phyloP scores from a whole-genome alignment of 1,140 invertebrate species.

The Nautilus pompilius region DNA sequence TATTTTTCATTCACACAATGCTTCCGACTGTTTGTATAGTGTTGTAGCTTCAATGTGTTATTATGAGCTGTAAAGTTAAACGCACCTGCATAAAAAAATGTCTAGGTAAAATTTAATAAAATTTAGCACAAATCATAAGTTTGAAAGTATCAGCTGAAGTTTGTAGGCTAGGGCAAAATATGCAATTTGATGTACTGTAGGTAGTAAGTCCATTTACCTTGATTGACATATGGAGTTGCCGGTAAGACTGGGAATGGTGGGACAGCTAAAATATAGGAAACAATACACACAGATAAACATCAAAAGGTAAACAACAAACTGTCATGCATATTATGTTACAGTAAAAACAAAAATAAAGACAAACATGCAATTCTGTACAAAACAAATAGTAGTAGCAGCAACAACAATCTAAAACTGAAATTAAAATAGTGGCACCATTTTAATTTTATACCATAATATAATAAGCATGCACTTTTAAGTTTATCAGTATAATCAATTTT shows the following conservation, averaged over 20 bases:
- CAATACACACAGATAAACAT: slow-evolving; percentile 1
- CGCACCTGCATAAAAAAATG: too few species aligned
- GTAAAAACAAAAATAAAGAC: slow-evolving; percentile 5
- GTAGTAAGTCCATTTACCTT: too few species aligned
- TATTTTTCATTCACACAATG: too few species aligned
- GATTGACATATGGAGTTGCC: slow-evolving; percentile 73
- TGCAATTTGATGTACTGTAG: slow-evolving; percentile 9
- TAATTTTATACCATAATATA: too few species aligned
- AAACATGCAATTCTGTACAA: background rate
- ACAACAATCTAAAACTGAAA: too few species aligned
- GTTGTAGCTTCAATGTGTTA: too few species aligned
- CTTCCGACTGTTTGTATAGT: too few species aligned
- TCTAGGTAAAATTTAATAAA: slow-evolving; percentile 6
- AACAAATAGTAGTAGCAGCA: too few species aligned
- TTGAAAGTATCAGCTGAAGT: background rate
- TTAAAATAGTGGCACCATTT: too few species aligned
- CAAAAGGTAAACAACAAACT: slow-evolving; percentile 4
- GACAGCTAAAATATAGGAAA: slow-evolving; percentile 32
- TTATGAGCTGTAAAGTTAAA: too few species aligned
- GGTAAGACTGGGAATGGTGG: slow-evolving; percentile 60
- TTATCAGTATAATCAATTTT: too few species aligned
- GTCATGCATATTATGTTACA: slow-evolving; percentile 13
- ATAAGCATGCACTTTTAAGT: too few species aligned
- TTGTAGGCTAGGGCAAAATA: slow-evolving; percentile 7
- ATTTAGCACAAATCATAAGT: background rate